Base-by-base conservation (phyloP, 2,797 vertebrate genomes). In the Sebastes hubbsi region DNA sequence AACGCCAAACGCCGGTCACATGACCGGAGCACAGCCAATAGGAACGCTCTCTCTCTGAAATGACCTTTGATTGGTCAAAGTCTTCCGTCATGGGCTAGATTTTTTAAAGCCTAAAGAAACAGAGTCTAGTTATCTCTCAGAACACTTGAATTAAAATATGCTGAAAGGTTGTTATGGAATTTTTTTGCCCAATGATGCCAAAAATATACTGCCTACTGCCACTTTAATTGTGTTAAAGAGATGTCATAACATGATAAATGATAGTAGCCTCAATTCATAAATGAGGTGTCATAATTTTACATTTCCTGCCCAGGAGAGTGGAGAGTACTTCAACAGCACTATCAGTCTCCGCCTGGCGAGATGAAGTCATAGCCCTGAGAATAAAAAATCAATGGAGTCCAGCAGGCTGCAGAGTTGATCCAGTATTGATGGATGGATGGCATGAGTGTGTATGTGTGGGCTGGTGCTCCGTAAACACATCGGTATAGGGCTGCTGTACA, bases 311-410 rank as follows among this genome's bases (percentile, higher is more conserved):
- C 24, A 52, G 58, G 60, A 72, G 76, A 85, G 54, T 46, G 9
- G 12, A 80, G 74, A 85, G 79, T 13, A 34, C 77, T 72, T 82
- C 74, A 65, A 71, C 30, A n/a, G 27, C 62, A 46, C 54, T 42
- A 42, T 42, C 38, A 42, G 64, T 52, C 30, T 67, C 11, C 69
- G 81, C n/a, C 64, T 60, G 36, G 77, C 71, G 72, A 86, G 79
- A 89, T 91, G 76, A 86, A 84, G 78, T 90, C 84, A 75, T 60
- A 77, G 81, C 70, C 66, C 24, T 42, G 70, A 91, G 81, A 92
- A 91, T 88, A 76, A 86, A 80, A 91, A 94, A 93, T 94, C 92
- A 88, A 95, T 94, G 72, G 63, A 72, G 77, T 79, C 78, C 72
- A 61, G 73, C 71, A 27, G 73, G 25, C 76, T 87, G 46, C 59